Percentiles rank a stretch among this genome's conserved stretches.
Evolutionary conservation across 2,113 vertebrate genomes (phyloP).

Genomic region (Otis tarda): DNA sequence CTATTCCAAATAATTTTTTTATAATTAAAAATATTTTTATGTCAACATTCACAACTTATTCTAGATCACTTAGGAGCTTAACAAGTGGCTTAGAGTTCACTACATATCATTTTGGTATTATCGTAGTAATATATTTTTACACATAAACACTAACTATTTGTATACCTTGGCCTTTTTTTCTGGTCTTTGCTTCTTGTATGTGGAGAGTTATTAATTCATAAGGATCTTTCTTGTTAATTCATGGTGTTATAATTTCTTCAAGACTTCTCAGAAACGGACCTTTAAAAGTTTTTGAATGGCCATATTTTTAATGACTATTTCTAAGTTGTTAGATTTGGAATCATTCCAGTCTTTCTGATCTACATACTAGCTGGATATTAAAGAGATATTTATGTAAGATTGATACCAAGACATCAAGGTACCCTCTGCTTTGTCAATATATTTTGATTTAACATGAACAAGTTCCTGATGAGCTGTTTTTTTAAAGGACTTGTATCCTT

Average conservation of each 20-base stretch:
- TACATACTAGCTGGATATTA: background rate
- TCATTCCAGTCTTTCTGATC: background rate
- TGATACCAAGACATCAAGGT: background rate
- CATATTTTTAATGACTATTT: background rate
- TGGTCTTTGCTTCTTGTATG: background rate
- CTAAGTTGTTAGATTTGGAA: background rate
- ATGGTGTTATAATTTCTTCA: background rate
- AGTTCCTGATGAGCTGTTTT: background rate
- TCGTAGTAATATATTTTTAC: background rate
- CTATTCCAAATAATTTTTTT: background rate
- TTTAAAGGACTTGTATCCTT: background rate
- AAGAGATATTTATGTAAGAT: background rate
- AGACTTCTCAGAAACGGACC: background rate
- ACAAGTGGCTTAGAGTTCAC: background rate
- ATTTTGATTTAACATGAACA: background rate
- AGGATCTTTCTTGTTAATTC: background rate
- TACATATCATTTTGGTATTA: background rate
- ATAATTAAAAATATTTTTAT: background rate
- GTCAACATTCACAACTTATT: background rate
- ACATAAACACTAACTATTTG: background rate
- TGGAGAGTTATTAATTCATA: background rate
- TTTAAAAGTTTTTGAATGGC: background rate
- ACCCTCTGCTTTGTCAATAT: fast-evolving
- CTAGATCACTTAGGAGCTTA: background rate
- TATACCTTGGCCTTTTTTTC: background rate